Percentiles rank a stretch among this genome's conserved stretches.
Conservation (phyloP, 2,113 vertebrate genomes). For the Argyrosomus japonicus region DNA sequence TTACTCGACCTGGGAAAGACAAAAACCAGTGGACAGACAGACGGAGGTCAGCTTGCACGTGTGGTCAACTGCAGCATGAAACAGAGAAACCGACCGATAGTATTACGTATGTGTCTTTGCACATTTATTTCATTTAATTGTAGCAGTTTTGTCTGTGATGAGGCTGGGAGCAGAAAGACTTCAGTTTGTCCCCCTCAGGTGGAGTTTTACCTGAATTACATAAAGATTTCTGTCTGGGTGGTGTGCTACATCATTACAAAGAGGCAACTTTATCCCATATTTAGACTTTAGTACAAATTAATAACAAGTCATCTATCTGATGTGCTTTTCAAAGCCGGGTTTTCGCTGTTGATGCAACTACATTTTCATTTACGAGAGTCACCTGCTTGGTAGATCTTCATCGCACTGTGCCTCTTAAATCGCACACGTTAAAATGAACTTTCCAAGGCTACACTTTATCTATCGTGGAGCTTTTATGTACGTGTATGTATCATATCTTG, state of each 20-base stretch:
- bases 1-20: conserved; percentile 15
- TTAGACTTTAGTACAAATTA: conserved; percentile 3
- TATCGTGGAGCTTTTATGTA: conserved; percentile 12
- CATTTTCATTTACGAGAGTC: conserved; percentile 20
- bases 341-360: conserved; percentile 16
- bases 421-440: conserved; percentile 22
- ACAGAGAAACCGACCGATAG: conserved; percentile 33
- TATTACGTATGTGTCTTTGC: conserved; percentile 10
- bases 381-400: conserved; percentile 17
- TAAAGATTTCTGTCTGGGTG: neutral
- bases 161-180: conserved; percentile 5
- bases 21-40: conserved; percentile 36
- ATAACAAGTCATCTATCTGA: neutral
- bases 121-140: conserved; percentile 27
- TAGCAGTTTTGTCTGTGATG: neutral
- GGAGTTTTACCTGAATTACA: conserved; percentile 56
- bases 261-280: neutral
- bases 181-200: conserved; percentile 65
- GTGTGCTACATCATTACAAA: neutral
- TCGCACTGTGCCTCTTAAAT: conserved; percentile 41
- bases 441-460: conserved; percentile 12
- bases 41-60: conserved; percentile 38
- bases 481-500: neutral
- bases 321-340: conserved; percentile 5
- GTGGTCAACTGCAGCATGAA: conserved; percentile 38